These are phyloP conservation scores for Heliconius congener DNA, from an alignment of 1,140 invertebrate species.

Conservation along the genomic window DNA sequence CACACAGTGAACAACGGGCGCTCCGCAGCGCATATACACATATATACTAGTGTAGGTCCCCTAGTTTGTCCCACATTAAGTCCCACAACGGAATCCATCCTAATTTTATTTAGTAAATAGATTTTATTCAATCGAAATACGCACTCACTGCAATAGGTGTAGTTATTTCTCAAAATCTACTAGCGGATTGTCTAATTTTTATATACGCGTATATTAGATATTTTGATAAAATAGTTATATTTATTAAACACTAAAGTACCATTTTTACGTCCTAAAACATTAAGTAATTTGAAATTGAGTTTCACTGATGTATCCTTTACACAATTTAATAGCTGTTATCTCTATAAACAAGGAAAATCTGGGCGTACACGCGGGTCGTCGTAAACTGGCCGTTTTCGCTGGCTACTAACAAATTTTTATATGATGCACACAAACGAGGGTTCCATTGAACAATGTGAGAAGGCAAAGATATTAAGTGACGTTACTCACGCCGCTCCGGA, in stretches of 20 bases:
- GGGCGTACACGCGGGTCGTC: neutral
- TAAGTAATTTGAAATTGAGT: neutral
- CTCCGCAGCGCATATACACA: neutral
- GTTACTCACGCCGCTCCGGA: slow-evolving; percentile 48
- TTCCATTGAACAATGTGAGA: neutral
- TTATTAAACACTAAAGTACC: no score
- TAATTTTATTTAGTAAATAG: no score
- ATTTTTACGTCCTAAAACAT: no score
- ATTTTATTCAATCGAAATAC: no score
- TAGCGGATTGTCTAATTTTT: no score
- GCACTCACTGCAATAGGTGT: no score
- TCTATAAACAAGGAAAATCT: neutral
- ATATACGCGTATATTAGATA: no score
- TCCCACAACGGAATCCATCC: no score
- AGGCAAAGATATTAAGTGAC: neutral
- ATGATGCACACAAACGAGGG: neutral
- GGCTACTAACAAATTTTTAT: neutral
- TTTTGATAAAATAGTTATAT: no score
- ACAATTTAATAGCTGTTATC: neutral
- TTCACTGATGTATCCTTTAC: no score
- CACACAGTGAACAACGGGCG: neutral
- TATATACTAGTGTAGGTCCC: neutral
- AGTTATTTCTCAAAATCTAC: no score
- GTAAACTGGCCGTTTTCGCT: neutral
- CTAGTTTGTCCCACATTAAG: neutral